Evolutionary conservation across 64 coral and sea anemone genomes (phyloP).

Genomic region (Catalaphyllia jardinei): DNA sequence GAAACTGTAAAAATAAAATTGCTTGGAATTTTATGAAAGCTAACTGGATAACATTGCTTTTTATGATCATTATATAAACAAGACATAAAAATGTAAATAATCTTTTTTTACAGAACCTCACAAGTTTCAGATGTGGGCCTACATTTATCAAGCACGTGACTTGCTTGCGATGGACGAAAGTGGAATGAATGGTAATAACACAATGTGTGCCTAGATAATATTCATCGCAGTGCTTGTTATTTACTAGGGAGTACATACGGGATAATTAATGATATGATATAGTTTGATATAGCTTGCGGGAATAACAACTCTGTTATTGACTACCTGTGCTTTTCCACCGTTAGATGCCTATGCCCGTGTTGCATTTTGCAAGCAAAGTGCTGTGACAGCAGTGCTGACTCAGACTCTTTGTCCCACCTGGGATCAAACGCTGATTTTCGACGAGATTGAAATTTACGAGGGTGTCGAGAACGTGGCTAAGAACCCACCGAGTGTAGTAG

Average conservation of each 20-base stretch:
- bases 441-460: slow-evolving; percentile 78
- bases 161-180: slow-evolving; percentile 57
- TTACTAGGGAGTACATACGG: background rate
- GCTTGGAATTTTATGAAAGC: background rate
- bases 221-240: background rate
- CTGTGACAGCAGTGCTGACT: slow-evolving; percentile 60
- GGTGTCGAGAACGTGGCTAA: slow-evolving; percentile 67
- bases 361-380: slow-evolving; percentile 84
- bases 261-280: background rate
- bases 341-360: slow-evolving; percentile 83
- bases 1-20: too few species aligned
- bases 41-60: too few species aligned
- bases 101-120: slow-evolving; percentile 39
- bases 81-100: background rate
- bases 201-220: background rate
- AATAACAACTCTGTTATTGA: too few species aligned
- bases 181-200: slow-evolving; percentile 63
- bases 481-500: slow-evolving; percentile 65
- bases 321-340: background rate
- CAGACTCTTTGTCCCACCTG: slow-evolving; percentile 88
- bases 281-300: too few species aligned
- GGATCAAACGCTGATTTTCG: slow-evolving; percentile 91
- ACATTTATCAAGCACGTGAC: slow-evolving; percentile 71
- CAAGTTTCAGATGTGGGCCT: slow-evolving; percentile 66
- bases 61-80: background rate